These are phyloP conservation scores for Iguana delicatissima DNA, from an alignment of 2,797 vertebrate species.

Conservation along the genomic window DNA sequence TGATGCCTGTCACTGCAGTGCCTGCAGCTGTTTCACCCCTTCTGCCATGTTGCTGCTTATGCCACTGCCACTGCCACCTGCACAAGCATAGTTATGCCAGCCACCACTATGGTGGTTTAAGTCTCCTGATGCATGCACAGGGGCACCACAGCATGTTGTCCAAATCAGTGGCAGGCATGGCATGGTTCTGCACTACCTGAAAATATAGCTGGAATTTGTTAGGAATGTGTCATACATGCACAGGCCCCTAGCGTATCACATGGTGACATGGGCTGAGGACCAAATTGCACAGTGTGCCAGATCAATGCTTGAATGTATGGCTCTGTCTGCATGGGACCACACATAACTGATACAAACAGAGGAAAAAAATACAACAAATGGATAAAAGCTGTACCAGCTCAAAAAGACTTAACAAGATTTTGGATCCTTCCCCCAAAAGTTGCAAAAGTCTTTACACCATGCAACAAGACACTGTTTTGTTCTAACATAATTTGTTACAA, in stretches of 20 bases:
- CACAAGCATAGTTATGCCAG: too few relatives aligned
- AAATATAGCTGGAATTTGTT: background rate
- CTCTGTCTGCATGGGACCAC: too few relatives aligned
- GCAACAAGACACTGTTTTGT: background rate
- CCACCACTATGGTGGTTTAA: background rate
- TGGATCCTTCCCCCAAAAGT: background rate
- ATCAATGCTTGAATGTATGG: background rate
- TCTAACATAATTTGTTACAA: background rate
- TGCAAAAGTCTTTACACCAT: background rate
- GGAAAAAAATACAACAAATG: background rate
- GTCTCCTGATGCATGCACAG: background rate
- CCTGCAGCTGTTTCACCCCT: too few relatives aligned
- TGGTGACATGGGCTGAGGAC: background rate
- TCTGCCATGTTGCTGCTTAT: too few relatives aligned
- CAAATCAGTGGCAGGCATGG: background rate
- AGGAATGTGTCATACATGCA: background rate
- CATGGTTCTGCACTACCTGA: background rate
- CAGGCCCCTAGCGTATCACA: background rate
- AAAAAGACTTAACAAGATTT: background rate
- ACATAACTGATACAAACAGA: background rate
- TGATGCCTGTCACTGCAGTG: too few relatives aligned
- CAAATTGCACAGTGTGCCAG: background rate
- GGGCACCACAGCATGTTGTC: background rate
- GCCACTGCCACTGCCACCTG: too few relatives aligned
- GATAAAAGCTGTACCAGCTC: background rate